These are phyloP conservation scores for Petrosia ficiformis DNA, from an alignment of 37 sponge, comb jelly and placozoan genomes.

Conservation along the genomic window DNA sequence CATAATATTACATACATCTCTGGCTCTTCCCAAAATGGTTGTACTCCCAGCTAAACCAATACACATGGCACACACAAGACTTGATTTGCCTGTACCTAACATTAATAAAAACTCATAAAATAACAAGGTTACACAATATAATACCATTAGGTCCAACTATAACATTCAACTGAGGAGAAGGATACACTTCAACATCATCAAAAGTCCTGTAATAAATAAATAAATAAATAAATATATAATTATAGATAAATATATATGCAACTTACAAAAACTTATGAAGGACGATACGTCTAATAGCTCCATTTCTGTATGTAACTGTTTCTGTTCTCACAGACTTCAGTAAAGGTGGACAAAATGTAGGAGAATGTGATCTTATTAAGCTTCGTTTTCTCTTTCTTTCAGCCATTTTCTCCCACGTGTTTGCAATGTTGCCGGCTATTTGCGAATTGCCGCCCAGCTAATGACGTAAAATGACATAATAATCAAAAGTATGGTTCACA, in stretches of 20 bases:
- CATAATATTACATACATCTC: constrained; percentile 58
- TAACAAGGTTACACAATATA: neutral
- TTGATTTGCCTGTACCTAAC: constrained; percentile 95
- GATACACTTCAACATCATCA: constrained; percentile 76
- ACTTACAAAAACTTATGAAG: constrained; percentile 76
- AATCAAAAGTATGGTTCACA: too few relatives aligned
- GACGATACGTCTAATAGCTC: constrained; percentile 35
- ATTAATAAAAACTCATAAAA: neutral
- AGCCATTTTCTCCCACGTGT: too few relatives aligned
- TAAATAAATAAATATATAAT: neutral
- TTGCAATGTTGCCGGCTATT: too few relatives aligned
- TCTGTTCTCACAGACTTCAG: too few relatives aligned
- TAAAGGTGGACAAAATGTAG: too few relatives aligned
- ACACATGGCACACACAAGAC: constrained; percentile 95
- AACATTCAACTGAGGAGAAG: constrained; percentile 83
- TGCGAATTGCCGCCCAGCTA: too few relatives aligned
- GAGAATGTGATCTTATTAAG: too few relatives aligned
- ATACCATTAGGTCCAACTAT: constrained; percentile 95
- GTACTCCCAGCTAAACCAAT: constrained; percentile 90
- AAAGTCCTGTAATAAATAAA: too few relatives aligned
- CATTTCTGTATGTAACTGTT: too few relatives aligned
- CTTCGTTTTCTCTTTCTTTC: too few relatives aligned
- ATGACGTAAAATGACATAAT: too few relatives aligned
- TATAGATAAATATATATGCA: neutral
- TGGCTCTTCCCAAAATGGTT: constrained; percentile 87